Conservation (phyloP, 2,888 invertebrate genomes). For the Sceliomorpha sp. region DNA sequence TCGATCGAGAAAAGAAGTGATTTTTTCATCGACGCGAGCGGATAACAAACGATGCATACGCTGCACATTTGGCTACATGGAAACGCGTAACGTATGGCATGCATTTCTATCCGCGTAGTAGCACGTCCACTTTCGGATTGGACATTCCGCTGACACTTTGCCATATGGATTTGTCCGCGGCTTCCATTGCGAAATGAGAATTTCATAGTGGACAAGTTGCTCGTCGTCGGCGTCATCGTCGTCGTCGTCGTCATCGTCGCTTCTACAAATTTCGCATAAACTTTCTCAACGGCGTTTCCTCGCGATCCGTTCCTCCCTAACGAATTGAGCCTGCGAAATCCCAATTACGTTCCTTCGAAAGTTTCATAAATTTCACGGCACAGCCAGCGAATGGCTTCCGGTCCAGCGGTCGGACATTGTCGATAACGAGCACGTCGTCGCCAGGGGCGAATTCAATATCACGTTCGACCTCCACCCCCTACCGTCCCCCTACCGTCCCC, state of each 20-base stretch:
- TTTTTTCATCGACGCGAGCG: constrained; percentile 11
- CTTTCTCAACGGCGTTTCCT: constrained; percentile 8
- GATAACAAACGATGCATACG: constrained; percentile 48
- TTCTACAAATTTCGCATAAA: constrained; percentile 15
- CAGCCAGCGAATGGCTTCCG: constrained; percentile 76
- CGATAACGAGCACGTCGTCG: constrained; percentile 57
- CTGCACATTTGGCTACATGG: constrained; percentile 39
- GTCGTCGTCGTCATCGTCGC: too few species aligned
- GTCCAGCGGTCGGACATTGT: constrained; percentile 74
- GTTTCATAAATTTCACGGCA: constrained; percentile 75
- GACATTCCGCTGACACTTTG: constrained; percentile 67
- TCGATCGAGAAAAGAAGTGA: background rate
- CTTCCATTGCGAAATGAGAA: constrained; percentile 67
- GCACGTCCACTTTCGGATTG: constrained; percentile 67
- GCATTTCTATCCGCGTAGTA: constrained; percentile 63
- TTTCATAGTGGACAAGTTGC: constrained; percentile 65
- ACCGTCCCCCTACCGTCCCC: constrained; percentile 47
- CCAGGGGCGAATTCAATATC: constrained; percentile 72
- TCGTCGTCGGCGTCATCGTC: too few species aligned
- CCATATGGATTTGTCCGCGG: constrained; percentile 66
- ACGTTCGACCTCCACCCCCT: constrained; percentile 71
- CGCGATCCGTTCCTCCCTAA: constrained; percentile 29
- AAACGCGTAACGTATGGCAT: constrained; percentile 64
- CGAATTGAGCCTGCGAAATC: constrained; percentile 31
- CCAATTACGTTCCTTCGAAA: constrained; percentile 55